Base-by-base conservation (phyloP, 2,797 vertebrate genomes). In the Chromis chromis region DNA sequence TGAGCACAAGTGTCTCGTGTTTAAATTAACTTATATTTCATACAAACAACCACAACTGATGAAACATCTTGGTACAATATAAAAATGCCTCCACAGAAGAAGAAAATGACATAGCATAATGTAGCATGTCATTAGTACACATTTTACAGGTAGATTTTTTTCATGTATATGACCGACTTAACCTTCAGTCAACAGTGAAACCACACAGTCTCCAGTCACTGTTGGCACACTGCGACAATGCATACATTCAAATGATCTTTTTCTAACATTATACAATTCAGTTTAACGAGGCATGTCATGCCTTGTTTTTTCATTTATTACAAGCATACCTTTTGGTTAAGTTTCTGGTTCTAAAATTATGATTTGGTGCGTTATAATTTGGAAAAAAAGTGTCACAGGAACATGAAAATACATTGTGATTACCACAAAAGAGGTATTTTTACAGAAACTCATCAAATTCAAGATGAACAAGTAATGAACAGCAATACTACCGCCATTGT, bases 101-200 rank as follows among this genome's bases (percentile, higher is more conserved):
- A 46, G 19, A n/a, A 46, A 9, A 46, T 3, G 7, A 3, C 19
- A n/a, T 8, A 1, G 44, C 44, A 46, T n/a, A 0, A 48, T 1
- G 19, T 1, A 3, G 46, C n/a, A 10, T 3, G n/a, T 7, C 19
- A 21, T 48, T 2, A 42, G 3, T 16, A 14, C 40, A 46, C 46
- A 4, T 48, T 3, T 48, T 21, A 11, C n/a, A 21, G 46, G 19
- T 48, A 48, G 1, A 6, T 48, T 50, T 48, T 10, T 21, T 49
- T 21, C 16, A 48, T 9, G 8, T 17, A 48, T n/a, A 48, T 8
- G 46, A 50, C 48, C 39, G 36, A 78, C 68, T 79, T 74, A 63
- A 44, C 71, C 69, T 76, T 86, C 16, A 81, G 58, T 85, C 70
- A 81, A 79, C 77, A 79, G 19, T 33, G 44, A 31, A 65, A 21